These are phyloP conservation scores for Aegithalos caudatus DNA, from an alignment of 2,113 vertebrate genomes.

Conservation along the genomic window DNA sequence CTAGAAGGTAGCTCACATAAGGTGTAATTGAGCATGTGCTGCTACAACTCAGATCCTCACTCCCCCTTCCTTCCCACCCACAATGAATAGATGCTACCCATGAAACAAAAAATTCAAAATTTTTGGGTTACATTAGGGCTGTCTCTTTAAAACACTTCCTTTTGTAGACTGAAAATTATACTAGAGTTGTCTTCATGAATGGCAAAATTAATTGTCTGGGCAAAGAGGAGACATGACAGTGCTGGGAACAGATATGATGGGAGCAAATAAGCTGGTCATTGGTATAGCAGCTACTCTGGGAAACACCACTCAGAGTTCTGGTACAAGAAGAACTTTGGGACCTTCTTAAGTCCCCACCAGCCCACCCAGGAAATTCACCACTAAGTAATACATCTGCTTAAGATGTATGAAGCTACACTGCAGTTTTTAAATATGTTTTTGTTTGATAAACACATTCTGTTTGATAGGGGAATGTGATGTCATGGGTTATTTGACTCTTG, in stretches of 20 bases:
- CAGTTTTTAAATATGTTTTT: neutral
- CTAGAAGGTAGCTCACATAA: neutral
- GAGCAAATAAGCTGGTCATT: neutral
- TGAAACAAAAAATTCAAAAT: neutral
- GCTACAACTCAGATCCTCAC: neutral
- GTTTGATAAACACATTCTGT: neutral
- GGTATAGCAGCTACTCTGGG: neutral
- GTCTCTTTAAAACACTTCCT: neutral
- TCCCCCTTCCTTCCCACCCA: fast-evolving
- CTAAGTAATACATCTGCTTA: neutral
- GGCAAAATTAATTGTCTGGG: neutral
- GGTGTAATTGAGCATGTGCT: neutral
- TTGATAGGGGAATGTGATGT: neutral
- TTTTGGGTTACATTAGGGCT: neutral
- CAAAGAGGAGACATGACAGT: neutral
- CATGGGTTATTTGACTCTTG: neutral
- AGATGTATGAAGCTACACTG: neutral
- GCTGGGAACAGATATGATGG: neutral
- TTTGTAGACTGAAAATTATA: neutral
- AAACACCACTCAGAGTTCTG: neutral
- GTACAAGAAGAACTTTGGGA: neutral
- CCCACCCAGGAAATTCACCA: neutral
- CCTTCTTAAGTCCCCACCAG: neutral
- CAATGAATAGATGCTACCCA: neutral
- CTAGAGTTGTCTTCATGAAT: neutral